Evolutionary conservation across 2,888 invertebrate genomes (phyloP), one percentile per base, ranked within the genome.

Genomic region (Lepidocyrtinus sp.): DNA sequence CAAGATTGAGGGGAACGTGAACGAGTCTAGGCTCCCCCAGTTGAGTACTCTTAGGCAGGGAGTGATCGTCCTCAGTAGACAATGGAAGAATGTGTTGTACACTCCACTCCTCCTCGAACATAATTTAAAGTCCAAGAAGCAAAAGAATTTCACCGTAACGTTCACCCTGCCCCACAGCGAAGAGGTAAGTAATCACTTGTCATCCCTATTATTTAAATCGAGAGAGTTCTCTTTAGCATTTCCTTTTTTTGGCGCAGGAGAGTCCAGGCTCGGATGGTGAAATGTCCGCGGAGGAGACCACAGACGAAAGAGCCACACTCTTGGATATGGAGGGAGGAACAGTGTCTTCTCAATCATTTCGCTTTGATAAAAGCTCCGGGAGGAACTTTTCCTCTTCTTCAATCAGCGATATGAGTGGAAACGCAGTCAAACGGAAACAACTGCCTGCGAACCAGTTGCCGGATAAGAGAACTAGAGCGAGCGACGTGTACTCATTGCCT

Each of bases 31-130:
- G 87, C 91, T 97, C 81, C 98, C 98, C 0, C 94, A 95, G 81
- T 90, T 97, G 12, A 95, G 95, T 82, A 96, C 95, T 0, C 90
- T 98, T 46, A 91, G 97, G 88, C 96, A 97, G 94, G 98, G 98
- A 26, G 94, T 98, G n/a, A 95, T 98, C 88, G 98, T 98, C 25
- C 90, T 98, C 73, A 96, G 96, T 87, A 92, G 98, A 0, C 98
- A 98, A 88, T 98, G 98, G 98, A 98, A 98, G 90, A 97, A 96
- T 89, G 94, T 96, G 1, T 90, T 98, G 21, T 97, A 98, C 88
- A 97, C 97, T 85, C 98, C 98, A 0, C 90, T 96, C 83, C 90
- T 98, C 55, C 91, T 96, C 73, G 96, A 96, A 87, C 95, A 96
- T 88, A 96, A 95, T 88, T 95, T 96, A 88, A 90, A 89, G 84